A percentile compares a stretch with the other conserved stretches of the same genome.
Conservation (phyloP, 2,797 vertebrate species). For the Trichosurus vulpecula region DNA sequence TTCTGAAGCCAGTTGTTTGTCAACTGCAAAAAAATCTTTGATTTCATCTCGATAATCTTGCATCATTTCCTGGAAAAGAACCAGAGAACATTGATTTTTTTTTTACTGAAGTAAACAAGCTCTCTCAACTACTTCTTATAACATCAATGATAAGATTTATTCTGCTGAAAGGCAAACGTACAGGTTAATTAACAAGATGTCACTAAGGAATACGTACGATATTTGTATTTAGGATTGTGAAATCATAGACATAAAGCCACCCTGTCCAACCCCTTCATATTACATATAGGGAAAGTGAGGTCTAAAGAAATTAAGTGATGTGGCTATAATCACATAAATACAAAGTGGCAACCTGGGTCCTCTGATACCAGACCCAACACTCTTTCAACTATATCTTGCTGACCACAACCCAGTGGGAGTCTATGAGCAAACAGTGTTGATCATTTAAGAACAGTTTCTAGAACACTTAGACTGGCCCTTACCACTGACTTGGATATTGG, state of each 20-base stretch:
- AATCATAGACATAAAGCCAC: background rate
- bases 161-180: background rate
- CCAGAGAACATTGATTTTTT: conserved; percentile 20
- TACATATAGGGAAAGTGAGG: background rate
- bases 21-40: conserved; percentile 92
- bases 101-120: background rate
- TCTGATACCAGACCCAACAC: background rate
- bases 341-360: background rate
- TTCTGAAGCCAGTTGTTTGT: conserved; percentile 94
- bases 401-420: background rate
- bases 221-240: background rate
- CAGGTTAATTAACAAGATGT: background rate
- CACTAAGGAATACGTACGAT: background rate
- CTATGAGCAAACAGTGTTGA: background rate
- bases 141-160: background rate
- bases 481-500: background rate
- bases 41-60: conserved; percentile 93
- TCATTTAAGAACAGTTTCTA: background rate
- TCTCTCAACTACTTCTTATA: background rate
- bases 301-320: background rate
- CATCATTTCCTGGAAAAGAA: conserved; percentile 87
- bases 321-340: background rate
- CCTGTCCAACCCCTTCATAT: background rate
- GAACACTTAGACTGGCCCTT: background rate
- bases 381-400: background rate